Percentiles rank a stretch among this genome's conserved stretches.
These are phyloP conservation scores for Drosophila flavopinicola DNA, from an alignment of 2,888 invertebrate species.

Conservation along the genomic window DNA sequence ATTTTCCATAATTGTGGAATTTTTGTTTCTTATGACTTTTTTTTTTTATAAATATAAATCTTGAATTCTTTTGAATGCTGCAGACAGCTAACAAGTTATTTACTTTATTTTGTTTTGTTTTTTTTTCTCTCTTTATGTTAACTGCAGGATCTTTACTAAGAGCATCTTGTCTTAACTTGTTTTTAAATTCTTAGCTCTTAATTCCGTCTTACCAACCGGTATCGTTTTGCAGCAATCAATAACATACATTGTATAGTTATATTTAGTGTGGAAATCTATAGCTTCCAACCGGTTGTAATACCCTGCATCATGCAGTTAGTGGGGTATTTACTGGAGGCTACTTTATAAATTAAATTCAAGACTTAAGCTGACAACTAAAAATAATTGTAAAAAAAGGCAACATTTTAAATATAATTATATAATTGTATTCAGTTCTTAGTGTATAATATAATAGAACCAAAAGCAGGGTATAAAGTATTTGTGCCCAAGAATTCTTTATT, in stretches of 20 bases:
- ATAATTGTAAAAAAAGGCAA: no score
- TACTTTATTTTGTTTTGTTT: no score
- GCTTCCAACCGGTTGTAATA: conserved; percentile 60
- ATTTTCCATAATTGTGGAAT: conserved; percentile 31
- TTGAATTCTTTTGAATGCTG: neutral
- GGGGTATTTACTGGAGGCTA: neutral
- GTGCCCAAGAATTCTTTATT: conserved; percentile 1
- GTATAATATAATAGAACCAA: no score
- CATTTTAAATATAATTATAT: no score
- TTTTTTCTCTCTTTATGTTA: neutral
- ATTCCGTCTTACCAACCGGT: conserved; percentile 22
- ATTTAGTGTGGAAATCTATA: conserved; percentile 37
- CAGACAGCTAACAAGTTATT: conserved; percentile 13
- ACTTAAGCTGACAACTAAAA: no score
- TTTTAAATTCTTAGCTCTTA: neutral
- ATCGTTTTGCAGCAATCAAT: conserved; percentile 12
- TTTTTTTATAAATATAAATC: neutral
- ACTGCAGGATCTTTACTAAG: neutral
- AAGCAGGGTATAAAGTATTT: neutral
- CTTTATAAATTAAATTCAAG: neutral
- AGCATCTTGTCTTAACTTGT: neutral
- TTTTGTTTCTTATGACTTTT: neutral
- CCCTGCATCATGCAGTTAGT: neutral
- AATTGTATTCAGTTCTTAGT: no score
- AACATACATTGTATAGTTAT: conserved; percentile 29